phyloP scores from a whole-genome alignment of 2,888 invertebrate species.

The Operophtera brumata region DNA sequence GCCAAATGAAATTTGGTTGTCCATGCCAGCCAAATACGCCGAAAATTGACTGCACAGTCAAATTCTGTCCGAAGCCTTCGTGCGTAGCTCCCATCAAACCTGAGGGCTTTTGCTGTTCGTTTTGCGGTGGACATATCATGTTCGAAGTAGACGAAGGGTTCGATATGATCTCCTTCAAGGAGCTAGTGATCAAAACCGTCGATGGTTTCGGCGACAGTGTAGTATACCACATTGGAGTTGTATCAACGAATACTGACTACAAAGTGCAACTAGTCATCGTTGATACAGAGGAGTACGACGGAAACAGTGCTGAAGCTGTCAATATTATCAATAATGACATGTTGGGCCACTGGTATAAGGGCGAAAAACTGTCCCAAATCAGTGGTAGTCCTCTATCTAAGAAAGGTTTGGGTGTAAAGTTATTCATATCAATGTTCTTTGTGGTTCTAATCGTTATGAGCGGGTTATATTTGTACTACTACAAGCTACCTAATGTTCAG shows the following conservation, averaged over 20 bases:
- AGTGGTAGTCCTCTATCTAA: slow-evolving; percentile 62
- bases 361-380: slow-evolving; percentile 42
- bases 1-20: slow-evolving; percentile 55
- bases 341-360: slow-evolving; percentile 47
- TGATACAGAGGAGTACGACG: slow-evolving; percentile 60
- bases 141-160: slow-evolving; percentile 56
- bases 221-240: slow-evolving; percentile 58
- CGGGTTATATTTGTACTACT: slow-evolving; percentile 61
- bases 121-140: slow-evolving; percentile 62
- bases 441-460: slow-evolving; percentile 50
- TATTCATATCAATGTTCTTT: slow-evolving; percentile 62
- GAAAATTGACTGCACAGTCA: slow-evolving; percentile 55
- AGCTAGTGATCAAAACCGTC: slow-evolving; percentile 48
- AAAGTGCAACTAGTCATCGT: slow-evolving; percentile 63
- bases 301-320: slow-evolving; percentile 55
- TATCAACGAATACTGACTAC: slow-evolving; percentile 30
- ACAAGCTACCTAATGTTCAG: slow-evolving; percentile 48
- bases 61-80: slow-evolving; percentile 55
- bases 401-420: slow-evolving; percentile 55
- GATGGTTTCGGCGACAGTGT: slow-evolving; percentile 45
- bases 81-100: slow-evolving; percentile 64
- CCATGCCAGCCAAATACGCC: slow-evolving; percentile 54
- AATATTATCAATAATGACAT: slow-evolving; percentile 50
- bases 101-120: slow-evolving; percentile 64
- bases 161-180: slow-evolving; percentile 50